Conservation (phyloP, 2,888 invertebrate genomes). For the Parnassius orleans region DNA sequence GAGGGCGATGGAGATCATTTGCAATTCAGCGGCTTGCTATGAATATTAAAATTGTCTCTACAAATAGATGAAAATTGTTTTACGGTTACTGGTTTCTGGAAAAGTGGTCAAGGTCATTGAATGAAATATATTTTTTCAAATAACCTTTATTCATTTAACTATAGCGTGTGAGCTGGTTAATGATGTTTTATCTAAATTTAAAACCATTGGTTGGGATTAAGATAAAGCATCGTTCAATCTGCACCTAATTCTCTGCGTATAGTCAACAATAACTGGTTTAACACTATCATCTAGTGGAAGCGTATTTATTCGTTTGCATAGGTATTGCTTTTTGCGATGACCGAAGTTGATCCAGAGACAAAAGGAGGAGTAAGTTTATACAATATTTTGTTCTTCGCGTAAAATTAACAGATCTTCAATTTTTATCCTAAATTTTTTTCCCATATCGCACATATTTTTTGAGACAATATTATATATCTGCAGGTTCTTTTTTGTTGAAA, state of each 20-base stretch:
- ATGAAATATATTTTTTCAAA: no score
- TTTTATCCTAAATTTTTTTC: no score
- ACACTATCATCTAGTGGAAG: conserved; percentile 7
- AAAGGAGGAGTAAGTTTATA: not conserved
- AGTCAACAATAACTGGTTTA: conserved; percentile 20
- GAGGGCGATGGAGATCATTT: conserved; percentile 23
- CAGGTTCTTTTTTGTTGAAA: no score
- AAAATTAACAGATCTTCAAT: no score
- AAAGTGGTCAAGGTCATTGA: no score
- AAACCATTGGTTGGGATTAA: conserved; percentile 17
- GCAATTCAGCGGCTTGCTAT: conserved; percentile 19
- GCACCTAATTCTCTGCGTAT: conserved; percentile 22
- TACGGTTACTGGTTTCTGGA: no score
- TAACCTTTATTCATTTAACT: conserved; percentile 20
- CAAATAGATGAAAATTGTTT: not conserved
- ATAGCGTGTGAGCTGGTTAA: conserved; percentile 16
- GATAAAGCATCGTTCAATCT: conserved; percentile 26
- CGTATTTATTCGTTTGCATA: conserved; percentile 15
- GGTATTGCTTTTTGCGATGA: conserved; percentile 14
- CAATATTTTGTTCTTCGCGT: no score
- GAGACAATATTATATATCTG: no score
- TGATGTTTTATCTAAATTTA: no score
- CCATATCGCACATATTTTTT: no score
- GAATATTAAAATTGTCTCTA: conserved; percentile 9
- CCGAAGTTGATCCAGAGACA: conserved; percentile 18